Evolutionary conservation across 2,888 invertebrate species (phyloP).

Genomic region (Bugulina stolonifera): DNA sequence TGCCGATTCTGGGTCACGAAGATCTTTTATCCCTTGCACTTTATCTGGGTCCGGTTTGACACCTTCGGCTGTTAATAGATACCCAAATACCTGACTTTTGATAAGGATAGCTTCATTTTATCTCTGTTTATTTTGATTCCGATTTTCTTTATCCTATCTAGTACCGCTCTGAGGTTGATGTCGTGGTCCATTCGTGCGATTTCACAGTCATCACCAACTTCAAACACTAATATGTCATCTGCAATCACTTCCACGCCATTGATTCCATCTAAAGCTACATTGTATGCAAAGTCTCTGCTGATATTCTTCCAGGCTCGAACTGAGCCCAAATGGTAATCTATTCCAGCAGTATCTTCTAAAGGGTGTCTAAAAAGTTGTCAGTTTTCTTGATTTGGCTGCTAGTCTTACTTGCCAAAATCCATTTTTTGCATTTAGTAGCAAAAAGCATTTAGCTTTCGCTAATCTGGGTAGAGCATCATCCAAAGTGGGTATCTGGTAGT

Average conservation of each 20-base stretch:
- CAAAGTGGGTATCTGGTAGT: neutral
- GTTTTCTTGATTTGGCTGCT: neutral
- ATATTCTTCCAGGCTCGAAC: neutral
- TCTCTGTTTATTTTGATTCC: slow-evolving; percentile 32
- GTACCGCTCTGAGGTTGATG: slow-evolving; percentile 27
- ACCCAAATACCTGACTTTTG: slow-evolving; percentile 31
- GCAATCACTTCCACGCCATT: slow-evolving; percentile 25
- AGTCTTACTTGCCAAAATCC: neutral
- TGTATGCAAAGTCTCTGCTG: neutral
- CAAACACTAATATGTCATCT: slow-evolving; percentile 3
- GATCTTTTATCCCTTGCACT: slow-evolving; percentile 30
- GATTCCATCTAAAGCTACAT: slow-evolving; percentile 7
- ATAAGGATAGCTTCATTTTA: slow-evolving; percentile 29
- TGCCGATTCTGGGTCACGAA: slow-evolving; percentile 29
- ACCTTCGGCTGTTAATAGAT: slow-evolving; percentile 30
- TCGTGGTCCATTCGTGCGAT: slow-evolving; percentile 30
- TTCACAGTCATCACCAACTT: neutral
- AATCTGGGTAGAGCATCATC: neutral
- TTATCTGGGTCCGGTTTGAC: slow-evolving; percentile 31
- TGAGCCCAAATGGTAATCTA: slow-evolving; percentile 10
- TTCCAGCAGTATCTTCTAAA: slow-evolving; percentile 21
- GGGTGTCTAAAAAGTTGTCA: slow-evolving; percentile 2
- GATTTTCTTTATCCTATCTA: slow-evolving; percentile 29
- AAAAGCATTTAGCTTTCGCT: slow-evolving; percentile 23
- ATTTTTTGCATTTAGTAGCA: slow-evolving; percentile 2